Base-by-base conservation (phyloP, 2,113 vertebrate species). In the Odocoileus hemionus region DNA sequence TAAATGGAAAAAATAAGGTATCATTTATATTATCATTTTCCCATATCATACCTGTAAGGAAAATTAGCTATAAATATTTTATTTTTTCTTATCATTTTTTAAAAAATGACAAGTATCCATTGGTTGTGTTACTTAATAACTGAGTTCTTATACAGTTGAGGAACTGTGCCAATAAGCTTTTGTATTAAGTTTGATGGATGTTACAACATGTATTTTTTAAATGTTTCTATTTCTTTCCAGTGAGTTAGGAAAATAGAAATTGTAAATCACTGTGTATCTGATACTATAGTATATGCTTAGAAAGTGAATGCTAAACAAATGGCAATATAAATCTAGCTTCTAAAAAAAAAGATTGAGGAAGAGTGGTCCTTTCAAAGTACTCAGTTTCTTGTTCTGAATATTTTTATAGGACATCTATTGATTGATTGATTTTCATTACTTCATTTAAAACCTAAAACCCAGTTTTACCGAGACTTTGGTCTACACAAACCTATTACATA, bases 41-140 rank as follows among this genome's bases (percentile, higher is more conserved):
- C 13, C 13, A 33, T 87, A 54, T 23, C n/a, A 28, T 64, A 47
- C 6, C 25, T 76, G 3, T 45, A 78, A 86, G 23, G 47, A 83
- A 91, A 74, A 19, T 76, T 87, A 92, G 94, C n/a, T 54, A 67
- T 94, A 60, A 86, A 70, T 84, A 64, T 78, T 84, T 95, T 67
- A 14, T n/a, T n/a, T n/a, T n/a, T n/a, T n/a, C n/a, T n/a, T n/a
- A n/a, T n/a, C n/a, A n/a, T 19, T 25, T 30, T 54, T 94, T 33
- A 79, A 33, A 13, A 83, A 84, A 23, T 60, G 10, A 0, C 8
- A 95, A 89, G 0, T 12, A 55, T 61, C 0, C 3, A 30, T 70
- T 84, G 36, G 23, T 2, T 47, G 5, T 1, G 3, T 54, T 47
- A 52, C 6, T 21, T 82, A 47, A 45, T 21, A 67, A 12, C 6